These are phyloP conservation scores for Rhimphoctona megacephalus DNA, from an alignment of 2,888 invertebrate genomes.

Conservation along the genomic window DNA sequence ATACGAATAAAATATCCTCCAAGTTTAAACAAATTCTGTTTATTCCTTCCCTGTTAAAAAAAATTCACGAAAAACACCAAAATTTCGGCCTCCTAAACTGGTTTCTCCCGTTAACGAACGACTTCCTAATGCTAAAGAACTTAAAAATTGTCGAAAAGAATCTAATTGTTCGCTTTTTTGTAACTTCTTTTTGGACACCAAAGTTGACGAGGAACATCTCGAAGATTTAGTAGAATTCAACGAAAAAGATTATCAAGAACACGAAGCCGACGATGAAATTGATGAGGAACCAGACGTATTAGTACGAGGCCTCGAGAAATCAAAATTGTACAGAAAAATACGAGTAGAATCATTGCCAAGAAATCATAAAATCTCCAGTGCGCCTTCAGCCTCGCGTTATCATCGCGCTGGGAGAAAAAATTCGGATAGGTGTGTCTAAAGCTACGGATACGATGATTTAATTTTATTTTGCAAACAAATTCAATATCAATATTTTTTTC, in stretches of 20 bases:
- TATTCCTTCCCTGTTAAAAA: no score
- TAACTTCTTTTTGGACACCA: neutral
- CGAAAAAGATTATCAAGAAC: conserved; percentile 76
- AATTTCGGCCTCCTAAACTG: no score
- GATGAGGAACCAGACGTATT: conserved; percentile 76
- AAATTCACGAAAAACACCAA: no score
- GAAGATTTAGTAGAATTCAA: conserved; percentile 61
- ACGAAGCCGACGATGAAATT: conserved; percentile 77
- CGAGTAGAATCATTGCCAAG: conserved; percentile 35
- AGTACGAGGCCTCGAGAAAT: conserved; percentile 42
- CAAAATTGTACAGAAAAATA: conserved; percentile 50
- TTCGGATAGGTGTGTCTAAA: conserved; percentile 40
- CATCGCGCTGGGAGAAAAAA: conserved; percentile 32
- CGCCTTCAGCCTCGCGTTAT: conserved; percentile 34
- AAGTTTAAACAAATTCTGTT: no score
- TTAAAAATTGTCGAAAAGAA: neutral
- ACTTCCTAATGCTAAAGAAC: neutral
- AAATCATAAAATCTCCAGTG: conserved; percentile 31
- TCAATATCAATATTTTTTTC: neutral
- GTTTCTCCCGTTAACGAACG: no score
- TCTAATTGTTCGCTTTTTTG: conserved; percentile 3
- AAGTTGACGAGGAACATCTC: conserved; percentile 36
- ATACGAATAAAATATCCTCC: no score
- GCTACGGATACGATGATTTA: neutral
- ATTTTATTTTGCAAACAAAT: neutral